Evolutionary conservation across 1,140 invertebrate genomes (phyloP), one percentile per base, ranked within the genome.

Genomic region (Temnothorax curvispinosus): DNA sequence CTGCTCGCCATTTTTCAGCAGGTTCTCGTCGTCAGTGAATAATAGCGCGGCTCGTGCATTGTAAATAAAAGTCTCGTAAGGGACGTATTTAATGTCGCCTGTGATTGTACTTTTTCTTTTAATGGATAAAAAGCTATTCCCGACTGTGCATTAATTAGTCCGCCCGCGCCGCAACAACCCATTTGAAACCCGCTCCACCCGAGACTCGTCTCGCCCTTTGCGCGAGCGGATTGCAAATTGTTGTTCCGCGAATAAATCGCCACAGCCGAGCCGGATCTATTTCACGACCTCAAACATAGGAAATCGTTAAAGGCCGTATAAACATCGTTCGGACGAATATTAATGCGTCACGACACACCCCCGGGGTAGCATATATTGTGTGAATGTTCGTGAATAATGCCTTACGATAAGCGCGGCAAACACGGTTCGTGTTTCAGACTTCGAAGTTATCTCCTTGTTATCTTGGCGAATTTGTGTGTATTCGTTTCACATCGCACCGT

Each of bases 1-100:
- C 82, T 90, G 88, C 89, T 71, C 74, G 65, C 27, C 72, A 1
- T 21, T 75, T 38, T 50, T 27, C 56, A 27, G 18, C 7, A 35
- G n/a, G 4, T 77, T 9, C 27, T 27, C 41, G 15, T n/a, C 2
- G 21, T 32, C 54, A 18, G 38, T n/a, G 8, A 21, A 32, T 62
- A 8, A n/a, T 15, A 11, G 11, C 50, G 32, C 35, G 5, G 27
- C 3, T 74, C 11, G 47, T 72, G 27, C 27, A 27, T 9, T 1
- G 11, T 15, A 13, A 54, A 54, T 77, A 47, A 9, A 50, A 50
- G 18, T 18, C 18, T 44, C 60, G 9, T n/a, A 21, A 65, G 21
- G 18, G n/a, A 32, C 47, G 35, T 77, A 64, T 58, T 58, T 41
- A 38, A 21, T 6, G 52, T 76, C 38, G 54, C 38, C 54, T 44